Evolutionary conservation across 2,888 invertebrate species (phyloP).

Genomic region (Drosophila merina): DNA sequence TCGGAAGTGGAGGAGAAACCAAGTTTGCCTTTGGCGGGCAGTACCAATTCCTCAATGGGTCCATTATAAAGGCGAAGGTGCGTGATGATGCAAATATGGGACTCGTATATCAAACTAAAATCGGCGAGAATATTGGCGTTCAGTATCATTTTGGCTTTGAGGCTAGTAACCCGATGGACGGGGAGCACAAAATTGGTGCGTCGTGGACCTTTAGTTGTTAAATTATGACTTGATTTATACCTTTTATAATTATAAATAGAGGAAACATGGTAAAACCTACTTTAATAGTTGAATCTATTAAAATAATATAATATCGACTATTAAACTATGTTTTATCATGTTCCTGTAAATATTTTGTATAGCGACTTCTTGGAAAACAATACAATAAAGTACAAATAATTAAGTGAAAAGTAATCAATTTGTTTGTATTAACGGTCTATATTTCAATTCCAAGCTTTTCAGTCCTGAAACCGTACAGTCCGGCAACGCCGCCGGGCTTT

Average conservation of each 20-base stretch:
- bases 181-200: constrained; percentile 53
- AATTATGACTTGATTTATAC: not conserved
- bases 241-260: not conserved
- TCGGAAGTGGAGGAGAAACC: constrained; percentile 5
- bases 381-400: too few relatives aligned
- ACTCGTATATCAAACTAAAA: constrained; percentile 31
- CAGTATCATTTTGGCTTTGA: constrained; percentile 51
- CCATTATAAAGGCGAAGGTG: constrained; percentile 44
- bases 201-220: constrained; percentile 30
- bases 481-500: not conserved
- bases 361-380: too few relatives aligned
- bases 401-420: too few relatives aligned
- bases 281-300: not conserved
- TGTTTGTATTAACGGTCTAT: too few relatives aligned
- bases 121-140: constrained; percentile 29
- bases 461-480: too few relatives aligned
- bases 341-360: too few relatives aligned
- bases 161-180: constrained; percentile 19
- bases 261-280: not conserved
- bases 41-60: constrained; percentile 33
- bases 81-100: constrained; percentile 38
- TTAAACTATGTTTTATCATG: not conserved
- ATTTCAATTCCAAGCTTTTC: too few relatives aligned
- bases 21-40: constrained; percentile 53
- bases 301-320: not conserved